Evolutionary conservation across 1,140 invertebrate genomes (phyloP), one percentile per base, ranked within the genome.

Genomic region (Aphelinus atriplicis): DNA sequence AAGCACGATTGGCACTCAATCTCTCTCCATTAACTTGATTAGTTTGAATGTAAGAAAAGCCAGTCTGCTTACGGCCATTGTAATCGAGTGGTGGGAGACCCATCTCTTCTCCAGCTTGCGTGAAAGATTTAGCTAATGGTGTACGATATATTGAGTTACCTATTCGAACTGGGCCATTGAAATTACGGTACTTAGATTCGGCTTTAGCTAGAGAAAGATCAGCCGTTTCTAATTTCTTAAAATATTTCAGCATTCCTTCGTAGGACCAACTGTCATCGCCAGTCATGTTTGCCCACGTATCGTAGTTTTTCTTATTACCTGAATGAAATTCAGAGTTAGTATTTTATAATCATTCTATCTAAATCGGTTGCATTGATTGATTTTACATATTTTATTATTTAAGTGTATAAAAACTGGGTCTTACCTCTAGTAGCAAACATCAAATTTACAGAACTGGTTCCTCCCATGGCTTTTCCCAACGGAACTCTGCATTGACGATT

Each of bases 1-100:
- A 95, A 6, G 92, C 93, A 50, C 83, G 85, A 64, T 94, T 92
- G 2, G 92, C 90, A 76, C 92, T 94, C 78, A 90, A 88, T 72
- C 94, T 88, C 71, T 89, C 86, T 1, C 93, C 93, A 79, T 90
- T 80, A 76, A 84, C 84, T 3, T 87, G 84, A 1, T 91, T 92
- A 2, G 87, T 84, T 78, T 91, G 90, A 10, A 87, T 79, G 26
- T 90, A 82, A 81, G 89, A 89, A 3, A 90, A 88, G 48, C 91
- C 90, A 26, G 90, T 83, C 80, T 91, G 87, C 6, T 64, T 9
- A 3, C 9, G 10, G 46, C 60, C 70, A 50, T 72, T 72, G 50
- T 64, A 55, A 55, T 72, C 70, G 4, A 5, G 46, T 3, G 7
- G 2, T 10, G 61, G 61, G 45, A 55, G 55, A 9, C 70, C 70